Evolutionary conservation across 2,113 vertebrate species (phyloP).

Genomic region (Kobus ellipsiprymnus): DNA sequence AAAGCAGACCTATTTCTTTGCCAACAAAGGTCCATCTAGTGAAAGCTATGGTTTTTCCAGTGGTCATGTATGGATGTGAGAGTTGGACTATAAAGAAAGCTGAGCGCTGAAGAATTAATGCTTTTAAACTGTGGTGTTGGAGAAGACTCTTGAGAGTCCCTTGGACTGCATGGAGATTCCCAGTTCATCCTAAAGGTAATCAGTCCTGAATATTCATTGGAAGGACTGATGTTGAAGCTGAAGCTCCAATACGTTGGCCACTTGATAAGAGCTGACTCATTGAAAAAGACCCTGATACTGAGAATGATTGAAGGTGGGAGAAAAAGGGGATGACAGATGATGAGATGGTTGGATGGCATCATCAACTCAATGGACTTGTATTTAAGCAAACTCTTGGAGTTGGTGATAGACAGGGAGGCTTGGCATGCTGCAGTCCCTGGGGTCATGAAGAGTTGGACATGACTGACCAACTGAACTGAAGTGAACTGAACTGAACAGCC

Average conservation of each 20-base stretch:
- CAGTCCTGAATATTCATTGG: background rate
- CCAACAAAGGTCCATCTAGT: background rate
- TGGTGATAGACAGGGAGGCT: background rate
- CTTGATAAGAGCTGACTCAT: background rate
- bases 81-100: background rate
- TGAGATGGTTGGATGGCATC: background rate
- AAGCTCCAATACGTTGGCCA: background rate
- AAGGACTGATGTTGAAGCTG: background rate
- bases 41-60: background rate
- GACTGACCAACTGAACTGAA: background rate
- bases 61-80: background rate
- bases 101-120: fast-evolving
- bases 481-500: background rate
- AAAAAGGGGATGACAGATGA: background rate
- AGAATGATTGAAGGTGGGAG: background rate
- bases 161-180: background rate
- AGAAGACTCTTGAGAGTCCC: background rate
- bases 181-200: background rate
- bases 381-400: background rate
- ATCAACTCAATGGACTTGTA: background rate
- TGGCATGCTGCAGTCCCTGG: background rate
- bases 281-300: background rate
- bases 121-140: background rate
- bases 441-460: background rate
- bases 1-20: background rate